Evolutionary conservation across 2,797 vertebrate species (phyloP), one percentile per base, ranked within the genome.

Genomic region (Scarus forsteni): DNA sequence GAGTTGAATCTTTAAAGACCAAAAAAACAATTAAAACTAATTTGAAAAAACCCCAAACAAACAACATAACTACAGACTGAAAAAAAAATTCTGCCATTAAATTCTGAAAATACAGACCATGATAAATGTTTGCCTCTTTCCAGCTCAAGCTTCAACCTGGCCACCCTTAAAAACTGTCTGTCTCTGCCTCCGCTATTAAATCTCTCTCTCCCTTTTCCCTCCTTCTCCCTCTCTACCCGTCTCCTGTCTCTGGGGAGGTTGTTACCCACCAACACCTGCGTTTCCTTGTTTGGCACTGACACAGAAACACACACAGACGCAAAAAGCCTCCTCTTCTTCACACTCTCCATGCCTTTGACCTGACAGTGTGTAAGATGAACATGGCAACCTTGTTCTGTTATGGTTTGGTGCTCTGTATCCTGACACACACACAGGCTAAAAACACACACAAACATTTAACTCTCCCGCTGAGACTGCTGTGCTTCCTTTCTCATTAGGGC

Each of bases 261-360:
- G 85, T 90, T 92, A 91, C 83, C 81, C 16, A 77, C 81, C 70
- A 90, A 74, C 91, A 92, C 85, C 85, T 89, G 85, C 86, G 83
- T 68, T 76, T 80, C 71, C 81, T 70, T 76, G 74, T 79, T 75
- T 77, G 43, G 58, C 49, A 48, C 69, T 13, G 27, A 38, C 58
- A 66, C 1, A 18, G 56, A 50, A 63, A 46, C 63, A 46, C 15
- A 39, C 39, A 57, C 44, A 58, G 51, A 42, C 65, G 62, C 19
- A 44, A 70, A 50, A 48, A 13, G 39, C 53, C 15, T 65, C 18
- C 60, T 56, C 77, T 58, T 81, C 66, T 72, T 63, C 76, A 60
- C 51, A 35, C 54, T 60, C 68, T 55, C 66, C 11, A 40, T 65
- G 74, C 66, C 42, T 76, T 72, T 14, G 68, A 86, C 80, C 85